Percentiles rank a stretch among this genome's conserved stretches.
These are phyloP conservation scores for Stratiomys singularior DNA, from an alignment of 2,888 invertebrate species.

Conservation along the genomic window DNA sequence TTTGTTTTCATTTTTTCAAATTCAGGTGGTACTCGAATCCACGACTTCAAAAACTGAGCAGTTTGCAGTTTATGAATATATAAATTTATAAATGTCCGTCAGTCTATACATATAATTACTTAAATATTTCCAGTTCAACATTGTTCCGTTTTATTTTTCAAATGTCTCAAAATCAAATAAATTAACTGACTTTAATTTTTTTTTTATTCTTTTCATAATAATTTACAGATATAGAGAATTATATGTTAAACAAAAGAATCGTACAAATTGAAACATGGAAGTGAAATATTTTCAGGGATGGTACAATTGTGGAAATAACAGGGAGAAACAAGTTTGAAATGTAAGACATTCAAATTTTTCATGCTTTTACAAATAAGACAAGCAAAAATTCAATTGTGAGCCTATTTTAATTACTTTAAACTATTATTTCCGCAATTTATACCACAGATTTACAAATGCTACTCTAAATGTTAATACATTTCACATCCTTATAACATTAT, in stretches of 20 bases:
- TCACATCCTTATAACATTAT: constrained; percentile 5
- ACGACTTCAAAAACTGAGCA: too few species aligned
- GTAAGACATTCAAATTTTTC: not conserved
- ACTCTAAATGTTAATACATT: not conserved
- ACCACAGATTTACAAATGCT: constrained; percentile 12
- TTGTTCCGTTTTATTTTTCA: too few species aligned
- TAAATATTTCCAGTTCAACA: too few species aligned
- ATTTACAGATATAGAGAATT: constrained; percentile 15
- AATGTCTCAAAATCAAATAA: not conserved
- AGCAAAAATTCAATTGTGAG: not conserved
- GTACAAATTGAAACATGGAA: not conserved
- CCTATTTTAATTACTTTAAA: not conserved
- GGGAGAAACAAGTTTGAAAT: not conserved
- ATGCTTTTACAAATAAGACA: not conserved
- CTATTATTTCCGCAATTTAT: constrained; percentile 9
- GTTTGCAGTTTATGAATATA: too few species aligned
- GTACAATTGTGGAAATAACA: constrained; percentile 8
- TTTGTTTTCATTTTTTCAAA: too few species aligned
- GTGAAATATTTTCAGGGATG: not conserved
- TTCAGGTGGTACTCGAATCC: too few species aligned
- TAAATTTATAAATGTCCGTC: too few species aligned
- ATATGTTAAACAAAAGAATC: not conserved
- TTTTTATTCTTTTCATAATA: not conserved
- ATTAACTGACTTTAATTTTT: not conserved
- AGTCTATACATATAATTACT: too few species aligned